phyloP scores from a whole-genome alignment of 2,113 vertebrate species.

The Dryoscopus gambensis region DNA sequence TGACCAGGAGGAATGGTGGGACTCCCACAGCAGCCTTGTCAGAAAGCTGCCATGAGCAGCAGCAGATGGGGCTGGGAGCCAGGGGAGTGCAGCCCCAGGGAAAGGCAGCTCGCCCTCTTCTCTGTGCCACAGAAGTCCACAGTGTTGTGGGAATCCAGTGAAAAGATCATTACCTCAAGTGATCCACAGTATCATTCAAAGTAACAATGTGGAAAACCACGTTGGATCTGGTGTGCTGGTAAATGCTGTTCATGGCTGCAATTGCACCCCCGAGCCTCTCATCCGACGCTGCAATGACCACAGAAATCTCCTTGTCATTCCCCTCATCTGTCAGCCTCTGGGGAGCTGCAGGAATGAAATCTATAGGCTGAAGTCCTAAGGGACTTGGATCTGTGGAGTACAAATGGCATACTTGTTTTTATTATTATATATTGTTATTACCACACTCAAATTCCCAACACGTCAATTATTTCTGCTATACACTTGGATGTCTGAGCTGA shows the following conservation, averaged over 20 bases:
- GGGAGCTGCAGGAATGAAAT: constrained; percentile 76
- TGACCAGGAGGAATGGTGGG: neutral
- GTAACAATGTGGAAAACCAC: constrained; percentile 93
- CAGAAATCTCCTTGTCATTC: constrained; percentile 82
- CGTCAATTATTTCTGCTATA: neutral
- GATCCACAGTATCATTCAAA: constrained; percentile 84
- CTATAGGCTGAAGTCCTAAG: constrained; percentile 81
- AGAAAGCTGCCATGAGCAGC: neutral
- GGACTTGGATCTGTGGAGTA: constrained; percentile 76
- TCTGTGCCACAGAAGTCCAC: neutral
- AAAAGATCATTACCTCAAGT: constrained; percentile 80
- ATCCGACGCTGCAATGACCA: constrained; percentile 88
- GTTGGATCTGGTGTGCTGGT: constrained; percentile 83
- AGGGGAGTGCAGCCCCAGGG: neutral
- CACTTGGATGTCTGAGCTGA: neutral
- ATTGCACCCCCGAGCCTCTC: constrained; percentile 89
- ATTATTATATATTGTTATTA: neutral
- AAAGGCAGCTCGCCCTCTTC: neutral
- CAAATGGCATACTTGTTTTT: neutral
- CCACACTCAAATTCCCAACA: neutral
- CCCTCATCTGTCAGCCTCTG: constrained; percentile 21
- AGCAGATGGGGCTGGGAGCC: neutral
- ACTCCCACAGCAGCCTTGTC: neutral
- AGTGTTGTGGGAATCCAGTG: neutral
- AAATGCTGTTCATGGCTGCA: constrained; percentile 90